Evolutionary conservation across 2,113 vertebrate genomes (phyloP).

Genomic region (Neogale vison): DNA sequence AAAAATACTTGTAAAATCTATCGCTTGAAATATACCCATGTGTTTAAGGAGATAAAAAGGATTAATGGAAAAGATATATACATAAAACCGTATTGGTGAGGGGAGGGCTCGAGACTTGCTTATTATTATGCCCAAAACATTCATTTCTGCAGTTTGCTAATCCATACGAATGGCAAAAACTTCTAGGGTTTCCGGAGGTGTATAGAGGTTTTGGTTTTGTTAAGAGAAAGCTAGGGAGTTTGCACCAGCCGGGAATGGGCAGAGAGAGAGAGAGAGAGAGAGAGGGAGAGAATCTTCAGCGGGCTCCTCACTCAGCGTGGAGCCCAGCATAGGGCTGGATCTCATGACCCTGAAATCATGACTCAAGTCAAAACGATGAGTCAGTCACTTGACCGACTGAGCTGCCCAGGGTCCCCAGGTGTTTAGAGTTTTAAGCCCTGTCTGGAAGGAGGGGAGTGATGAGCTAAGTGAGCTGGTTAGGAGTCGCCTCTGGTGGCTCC

Average conservation of each 20-base stretch:
- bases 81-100: neutral
- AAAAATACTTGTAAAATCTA: constrained; percentile 17
- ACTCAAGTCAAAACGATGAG: neutral
- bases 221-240: neutral
- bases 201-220: neutral
- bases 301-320: neutral
- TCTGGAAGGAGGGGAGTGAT: neutral
- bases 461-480: neutral
- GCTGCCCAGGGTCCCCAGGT: neutral
- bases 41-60: neutral
- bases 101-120: neutral
- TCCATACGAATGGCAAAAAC: neutral
- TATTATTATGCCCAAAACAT: neutral
- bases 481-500: neutral
- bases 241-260: neutral
- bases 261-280: neutral
- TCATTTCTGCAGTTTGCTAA: neutral
- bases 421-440: neutral
- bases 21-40: neutral
- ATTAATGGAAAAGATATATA: neutral
- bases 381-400: neutral
- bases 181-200: neutral
- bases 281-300: neutral
- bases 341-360: neutral
- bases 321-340: neutral